These are phyloP conservation scores for Emydoidea blandingii DNA, from an alignment of 2,797 vertebrate species.

Conservation along the genomic window DNA sequence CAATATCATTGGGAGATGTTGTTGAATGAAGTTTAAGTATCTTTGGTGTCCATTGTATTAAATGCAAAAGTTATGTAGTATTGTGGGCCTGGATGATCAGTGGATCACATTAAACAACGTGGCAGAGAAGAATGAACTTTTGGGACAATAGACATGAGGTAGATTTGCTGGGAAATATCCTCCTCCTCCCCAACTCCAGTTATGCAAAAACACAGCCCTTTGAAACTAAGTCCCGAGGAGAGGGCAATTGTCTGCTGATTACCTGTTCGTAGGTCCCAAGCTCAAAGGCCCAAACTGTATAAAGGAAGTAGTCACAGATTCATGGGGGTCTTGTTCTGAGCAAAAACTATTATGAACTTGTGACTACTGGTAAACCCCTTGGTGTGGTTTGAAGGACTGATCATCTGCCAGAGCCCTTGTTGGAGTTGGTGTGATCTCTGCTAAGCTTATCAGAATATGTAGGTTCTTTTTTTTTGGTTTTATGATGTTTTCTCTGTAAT, in stretches of 20 bases:
- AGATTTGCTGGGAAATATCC: background rate
- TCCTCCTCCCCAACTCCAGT: background rate
- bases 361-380: too few relatives aligned
- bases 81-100: background rate
- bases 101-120: background rate
- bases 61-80: background rate
- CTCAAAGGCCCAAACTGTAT: too few relatives aligned
- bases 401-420: too few relatives aligned
- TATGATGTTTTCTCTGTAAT: background rate
- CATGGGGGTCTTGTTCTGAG: background rate
- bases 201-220: background rate
- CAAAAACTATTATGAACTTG: too few relatives aligned
- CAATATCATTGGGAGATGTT: background rate
- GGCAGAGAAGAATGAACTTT: background rate
- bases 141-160: background rate
- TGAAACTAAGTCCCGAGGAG: background rate
- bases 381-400: too few relatives aligned
- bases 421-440: too few relatives aligned
- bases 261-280: background rate
- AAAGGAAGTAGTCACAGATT: background rate
- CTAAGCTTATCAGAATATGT: too few relatives aligned
- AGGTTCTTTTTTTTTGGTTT: too few relatives aligned
- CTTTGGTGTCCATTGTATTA: background rate
- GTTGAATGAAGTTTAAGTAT: too few relatives aligned
- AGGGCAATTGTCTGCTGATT: background rate